These are phyloP conservation scores for Podarcis cretensis DNA, from an alignment of 2,113 vertebrate species.

Conservation along the genomic window DNA sequence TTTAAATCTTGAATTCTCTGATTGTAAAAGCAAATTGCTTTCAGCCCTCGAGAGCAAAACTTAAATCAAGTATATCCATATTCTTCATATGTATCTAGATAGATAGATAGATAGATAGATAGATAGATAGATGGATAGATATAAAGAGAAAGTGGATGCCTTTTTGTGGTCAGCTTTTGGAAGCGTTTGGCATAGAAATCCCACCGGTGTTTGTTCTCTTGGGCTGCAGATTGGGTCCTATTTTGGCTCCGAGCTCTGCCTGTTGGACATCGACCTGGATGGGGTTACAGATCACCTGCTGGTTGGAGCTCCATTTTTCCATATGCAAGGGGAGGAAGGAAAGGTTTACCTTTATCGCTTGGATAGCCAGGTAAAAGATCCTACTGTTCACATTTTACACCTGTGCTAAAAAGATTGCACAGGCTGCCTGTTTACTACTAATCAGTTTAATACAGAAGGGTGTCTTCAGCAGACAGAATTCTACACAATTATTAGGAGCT, in stretches of 20 bases:
- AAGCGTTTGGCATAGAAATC: slow-evolving; percentile 9
- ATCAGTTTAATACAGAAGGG: too few relatives aligned
- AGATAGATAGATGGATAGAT: too few relatives aligned
- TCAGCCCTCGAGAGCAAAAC: background rate
- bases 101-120: too few relatives aligned
- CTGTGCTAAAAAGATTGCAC: too few relatives aligned
- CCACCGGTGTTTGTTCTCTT: background rate
- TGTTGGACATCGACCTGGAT: slow-evolving; percentile 71
- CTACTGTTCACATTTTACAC: too few relatives aligned
- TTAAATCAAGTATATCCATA: background rate
- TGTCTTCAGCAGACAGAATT: too few relatives aligned
- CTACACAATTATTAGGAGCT: too few relatives aligned
- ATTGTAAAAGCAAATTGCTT: background rate
- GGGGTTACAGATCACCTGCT: slow-evolving; percentile 72
- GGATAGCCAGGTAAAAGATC: slow-evolving; percentile 66
- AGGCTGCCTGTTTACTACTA: too few relatives aligned
- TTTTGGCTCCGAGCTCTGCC: slow-evolving; percentile 82
- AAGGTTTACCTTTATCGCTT: slow-evolving; percentile 79
- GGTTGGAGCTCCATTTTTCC: slow-evolving; percentile 78
- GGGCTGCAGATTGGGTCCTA: slow-evolving; percentile 81
- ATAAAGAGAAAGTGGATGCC: background rate
- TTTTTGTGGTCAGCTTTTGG: background rate
- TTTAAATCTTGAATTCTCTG: too few relatives aligned
- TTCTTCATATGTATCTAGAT: too few relatives aligned
- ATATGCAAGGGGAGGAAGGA: slow-evolving; percentile 75